Base-by-base conservation (phyloP, 2,797 vertebrate genomes). In the Capromys pilorides region DNA sequence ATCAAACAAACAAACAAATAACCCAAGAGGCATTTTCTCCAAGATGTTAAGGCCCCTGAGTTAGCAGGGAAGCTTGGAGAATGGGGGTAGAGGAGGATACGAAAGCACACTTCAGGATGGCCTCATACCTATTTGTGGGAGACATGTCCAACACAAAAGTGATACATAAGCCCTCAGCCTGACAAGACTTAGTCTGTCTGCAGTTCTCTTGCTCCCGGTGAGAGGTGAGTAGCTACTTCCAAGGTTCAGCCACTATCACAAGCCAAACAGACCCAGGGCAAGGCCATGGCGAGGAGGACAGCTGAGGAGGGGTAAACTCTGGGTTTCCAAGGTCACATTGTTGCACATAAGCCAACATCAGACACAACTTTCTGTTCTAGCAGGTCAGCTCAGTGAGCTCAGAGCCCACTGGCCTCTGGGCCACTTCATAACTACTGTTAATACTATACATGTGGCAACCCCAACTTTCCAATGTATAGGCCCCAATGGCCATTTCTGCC, bases 161-260 rank as follows among this genome's bases (percentile, higher is more conserved):
- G 10, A 88, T 39, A 80, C 57, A 66, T 6, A 78, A 79, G 54
- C 66, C 73, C 19, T 88, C 45, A 59, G 57, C 13, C 62, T 54
- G 39, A 59, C 78, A 28, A 24, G 45, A 2, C 73, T 73, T 19
- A 79, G 57, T 51, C 85, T 78, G 24, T 41, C 75, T 69, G 28
- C 24, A 71, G 16, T 45, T 22, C 61, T 87, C 57, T 28, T 6
- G 24, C 79, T 54, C 84, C 45, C 85, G 51, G 28, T 85, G 86
- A 93, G 86, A 92, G n/a, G 24, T 49, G 39, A 93, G 51, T 24
- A 41, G 59, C 92, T 86, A 78, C 24, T 95, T 61, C 93, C 16
- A 54, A 95, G 91, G 57, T 31, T 81, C 66, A 39, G 81, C 13
- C n/a, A 28, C 75, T 75, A 62, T 39, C 18, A 51, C 9, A 33